phyloP scores from a whole-genome alignment of 2,888 invertebrate genomes.

The Dryobota labecula region DNA sequence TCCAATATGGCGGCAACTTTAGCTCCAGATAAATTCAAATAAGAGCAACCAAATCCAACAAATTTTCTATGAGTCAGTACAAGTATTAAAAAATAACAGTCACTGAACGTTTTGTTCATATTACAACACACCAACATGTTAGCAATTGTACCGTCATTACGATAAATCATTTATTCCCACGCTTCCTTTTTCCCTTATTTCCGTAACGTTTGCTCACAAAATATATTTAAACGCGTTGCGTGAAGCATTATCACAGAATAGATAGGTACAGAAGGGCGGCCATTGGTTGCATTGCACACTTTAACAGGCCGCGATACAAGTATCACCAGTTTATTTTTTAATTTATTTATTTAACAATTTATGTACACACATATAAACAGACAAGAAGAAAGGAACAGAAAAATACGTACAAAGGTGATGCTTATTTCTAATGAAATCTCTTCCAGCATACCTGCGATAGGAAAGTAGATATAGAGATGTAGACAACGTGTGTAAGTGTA shows the following conservation, averaged over 20 bases:
- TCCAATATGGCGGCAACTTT: constrained; percentile 10
- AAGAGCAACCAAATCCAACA: constrained; percentile 18
- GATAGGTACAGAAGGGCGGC: background rate
- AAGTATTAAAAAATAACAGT: constrained; percentile 41
- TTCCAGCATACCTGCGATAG: too few species aligned
- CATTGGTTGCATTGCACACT: too few species aligned
- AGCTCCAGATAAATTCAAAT: constrained; percentile 21
- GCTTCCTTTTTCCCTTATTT: constrained; percentile 34
- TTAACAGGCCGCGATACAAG: too few species aligned
- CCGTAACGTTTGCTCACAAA: constrained; percentile 46
- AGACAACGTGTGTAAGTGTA: too few species aligned
- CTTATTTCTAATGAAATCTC: too few species aligned
- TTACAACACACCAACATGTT: constrained; percentile 27
- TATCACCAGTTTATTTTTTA: too few species aligned
- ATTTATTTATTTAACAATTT: too few species aligned
- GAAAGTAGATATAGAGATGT: too few species aligned
- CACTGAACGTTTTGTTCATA: constrained; percentile 27
- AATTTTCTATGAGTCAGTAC: constrained; percentile 3
- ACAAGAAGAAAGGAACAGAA: too few species aligned
- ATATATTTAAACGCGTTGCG: constrained; percentile 49
- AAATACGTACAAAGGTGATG: too few species aligned
- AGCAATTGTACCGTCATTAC: constrained; percentile 54
- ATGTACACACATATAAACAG: too few species aligned
- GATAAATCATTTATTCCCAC: constrained; percentile 49
- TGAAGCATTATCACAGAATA: constrained; percentile 21